Evolutionary conservation across 1,140 invertebrate species (phyloP).

Genomic region (Acyrthosiphon pisum): DNA sequence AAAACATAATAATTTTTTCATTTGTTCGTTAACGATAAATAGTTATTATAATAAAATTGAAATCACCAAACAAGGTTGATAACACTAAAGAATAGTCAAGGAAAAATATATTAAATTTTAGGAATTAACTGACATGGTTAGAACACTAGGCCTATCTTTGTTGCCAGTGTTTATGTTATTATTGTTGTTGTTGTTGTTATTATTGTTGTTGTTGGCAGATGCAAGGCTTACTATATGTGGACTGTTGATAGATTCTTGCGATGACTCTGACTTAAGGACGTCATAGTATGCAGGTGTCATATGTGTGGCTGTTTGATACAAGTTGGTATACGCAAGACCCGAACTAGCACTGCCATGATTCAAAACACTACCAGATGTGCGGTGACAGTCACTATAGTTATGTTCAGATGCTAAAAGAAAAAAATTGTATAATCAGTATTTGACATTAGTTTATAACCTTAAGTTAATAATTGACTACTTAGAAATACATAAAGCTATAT

Average conservation of each 20-base stretch:
- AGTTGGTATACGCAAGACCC: background rate
- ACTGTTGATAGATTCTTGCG: constrained; percentile 33
- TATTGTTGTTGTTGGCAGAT: constrained; percentile 55
- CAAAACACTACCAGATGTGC: constrained; percentile 43
- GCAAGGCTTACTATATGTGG: constrained; percentile 59
- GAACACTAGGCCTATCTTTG: constrained; percentile 59
- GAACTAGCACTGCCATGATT: constrained; percentile 37
- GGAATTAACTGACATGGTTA: constrained; percentile 55
- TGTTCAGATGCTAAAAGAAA: constrained; percentile 42
- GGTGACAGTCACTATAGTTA: constrained; percentile 50
- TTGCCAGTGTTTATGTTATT: constrained; percentile 53
- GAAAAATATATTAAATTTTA: constrained; percentile 34
- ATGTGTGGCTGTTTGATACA: constrained; percentile 44
- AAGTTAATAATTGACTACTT: background rate
- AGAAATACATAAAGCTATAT: no score
- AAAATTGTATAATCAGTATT: background rate
- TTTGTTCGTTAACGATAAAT: constrained; percentile 52
- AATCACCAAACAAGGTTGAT: constrained; percentile 43
- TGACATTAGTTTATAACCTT: background rate
- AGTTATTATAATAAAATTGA: constrained; percentile 49
- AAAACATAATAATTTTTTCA: constrained; percentile 48
- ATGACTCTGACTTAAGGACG: constrained; percentile 25
- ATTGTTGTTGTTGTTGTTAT: constrained; percentile 59
- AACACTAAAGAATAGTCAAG: constrained; percentile 52
- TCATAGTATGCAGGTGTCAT: constrained; percentile 57